Evolutionary conservation across 2,888 invertebrate species (phyloP).

Genomic region (Andrena dorsata): DNA sequence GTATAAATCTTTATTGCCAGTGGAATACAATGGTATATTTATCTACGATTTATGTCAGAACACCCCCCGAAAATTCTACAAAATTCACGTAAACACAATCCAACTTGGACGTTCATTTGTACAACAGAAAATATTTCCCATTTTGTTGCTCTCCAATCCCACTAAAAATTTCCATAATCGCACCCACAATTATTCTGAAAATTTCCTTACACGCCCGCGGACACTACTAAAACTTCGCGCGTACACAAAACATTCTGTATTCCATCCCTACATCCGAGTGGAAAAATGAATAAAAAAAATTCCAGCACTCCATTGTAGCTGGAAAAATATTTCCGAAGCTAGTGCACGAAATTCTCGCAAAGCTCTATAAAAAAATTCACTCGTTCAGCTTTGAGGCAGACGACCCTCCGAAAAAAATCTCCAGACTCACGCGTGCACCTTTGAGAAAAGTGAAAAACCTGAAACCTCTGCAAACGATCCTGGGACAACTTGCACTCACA

Average conservation of each 20-base stretch:
- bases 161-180: neutral
- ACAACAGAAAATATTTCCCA: neutral
- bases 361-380: too few relatives aligned
- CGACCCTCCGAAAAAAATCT: neutral
- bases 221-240: neutral
- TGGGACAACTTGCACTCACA: neutral
- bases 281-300: too few relatives aligned
- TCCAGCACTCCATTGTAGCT: too few relatives aligned
- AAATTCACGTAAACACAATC: neutral
- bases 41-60: too few relatives aligned
- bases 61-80: neutral
- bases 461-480: too few relatives aligned
- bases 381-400: too few relatives aligned
- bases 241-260: neutral
- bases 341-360: too few relatives aligned
- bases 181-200: neutral
- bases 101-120: too few relatives aligned
- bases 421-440: neutral
- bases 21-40: too few relatives aligned
- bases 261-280: too few relatives aligned
- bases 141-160: neutral
- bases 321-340: too few relatives aligned
- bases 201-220: neutral
- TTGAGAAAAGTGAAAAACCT: neutral
- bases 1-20: too few relatives aligned